Evolutionary conservation across 2,888 invertebrate species (phyloP).

Genomic region (Pristionchus entomophagus): DNA sequence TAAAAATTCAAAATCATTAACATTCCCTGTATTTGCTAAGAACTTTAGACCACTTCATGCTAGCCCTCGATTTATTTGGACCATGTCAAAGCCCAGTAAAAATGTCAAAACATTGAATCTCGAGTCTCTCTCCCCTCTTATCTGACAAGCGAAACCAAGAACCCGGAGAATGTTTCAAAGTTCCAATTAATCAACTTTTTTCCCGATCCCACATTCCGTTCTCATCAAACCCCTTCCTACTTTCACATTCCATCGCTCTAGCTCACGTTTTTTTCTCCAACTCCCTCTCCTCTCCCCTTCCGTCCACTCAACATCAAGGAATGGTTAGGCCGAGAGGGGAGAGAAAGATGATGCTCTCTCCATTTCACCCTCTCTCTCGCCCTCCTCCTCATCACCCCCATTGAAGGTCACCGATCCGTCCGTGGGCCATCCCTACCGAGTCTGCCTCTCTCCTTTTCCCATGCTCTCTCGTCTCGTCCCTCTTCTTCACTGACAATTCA

Average conservation of each 20-base stretch:
- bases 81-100: no score
- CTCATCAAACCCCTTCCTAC: not conserved
- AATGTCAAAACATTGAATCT: no score
- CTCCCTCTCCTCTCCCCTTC: constrained; percentile 1
- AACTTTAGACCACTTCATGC: no score
- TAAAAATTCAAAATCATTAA: not conserved
- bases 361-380: not conserved
- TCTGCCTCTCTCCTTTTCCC: no score
- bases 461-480: not conserved
- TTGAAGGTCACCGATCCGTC: constrained; percentile 17
- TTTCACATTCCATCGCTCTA: constrained; percentile 13
- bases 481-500: constrained; percentile 4
- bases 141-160: no score
- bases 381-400: not conserved
- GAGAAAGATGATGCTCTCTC: not conserved
- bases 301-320: constrained; percentile 34
- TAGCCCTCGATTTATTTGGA: no score
- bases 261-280: not conserved
- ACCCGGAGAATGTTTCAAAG: no score
- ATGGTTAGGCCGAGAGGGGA: constrained; percentile 5
- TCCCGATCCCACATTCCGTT: not conserved
- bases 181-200: no score
- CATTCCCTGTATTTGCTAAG: no score
- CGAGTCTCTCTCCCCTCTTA: no score
- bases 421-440: not conserved